Evolutionary conservation across 2,797 vertebrate species (phyloP).

Genomic region (Nyctalus aviator): DNA sequence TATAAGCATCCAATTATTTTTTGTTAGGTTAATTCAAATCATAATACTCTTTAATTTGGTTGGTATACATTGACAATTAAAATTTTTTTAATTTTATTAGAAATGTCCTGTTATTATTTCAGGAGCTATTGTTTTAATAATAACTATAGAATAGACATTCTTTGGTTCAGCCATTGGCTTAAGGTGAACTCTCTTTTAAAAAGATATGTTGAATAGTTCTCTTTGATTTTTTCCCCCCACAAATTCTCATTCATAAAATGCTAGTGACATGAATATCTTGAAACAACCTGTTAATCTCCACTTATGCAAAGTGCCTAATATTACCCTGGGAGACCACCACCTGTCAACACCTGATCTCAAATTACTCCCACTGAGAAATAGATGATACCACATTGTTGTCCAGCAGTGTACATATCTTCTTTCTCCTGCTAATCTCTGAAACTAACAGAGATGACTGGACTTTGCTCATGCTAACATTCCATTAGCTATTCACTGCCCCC

Average conservation of each 20-base stretch:
- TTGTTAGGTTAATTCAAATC: not conserved
- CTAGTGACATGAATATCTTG: conserved; percentile 22
- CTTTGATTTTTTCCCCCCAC: conserved; percentile 16
- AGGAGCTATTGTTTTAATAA: not conserved
- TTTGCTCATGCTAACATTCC: conserved; percentile 60
- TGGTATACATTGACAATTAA: not conserved
- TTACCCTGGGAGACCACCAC: conserved; percentile 37
- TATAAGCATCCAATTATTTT: not conserved
- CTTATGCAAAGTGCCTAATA: conserved; percentile 31
- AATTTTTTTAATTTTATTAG: not conserved
- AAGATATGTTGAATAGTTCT: not conserved
- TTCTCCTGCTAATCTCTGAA: not conserved
- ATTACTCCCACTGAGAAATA: conserved; percentile 59
- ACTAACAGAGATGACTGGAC: conserved; percentile 63
- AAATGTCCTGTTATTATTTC: not conserved
- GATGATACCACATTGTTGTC: conserved; percentile 26
- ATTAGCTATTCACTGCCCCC: conserved; percentile 53
- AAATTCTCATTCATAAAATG: conserved; percentile 58
- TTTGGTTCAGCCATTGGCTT: not conserved
- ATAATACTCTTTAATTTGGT: not conserved
- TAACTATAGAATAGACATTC: not conserved
- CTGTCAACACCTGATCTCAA: conserved; percentile 37
- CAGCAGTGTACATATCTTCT: conserved; percentile 44
- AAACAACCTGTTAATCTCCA: conserved; percentile 70
- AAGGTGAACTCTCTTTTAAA: not conserved